Conservation (phyloP, 2,113 vertebrate genomes). For the Pluvianellus socialis region DNA sequence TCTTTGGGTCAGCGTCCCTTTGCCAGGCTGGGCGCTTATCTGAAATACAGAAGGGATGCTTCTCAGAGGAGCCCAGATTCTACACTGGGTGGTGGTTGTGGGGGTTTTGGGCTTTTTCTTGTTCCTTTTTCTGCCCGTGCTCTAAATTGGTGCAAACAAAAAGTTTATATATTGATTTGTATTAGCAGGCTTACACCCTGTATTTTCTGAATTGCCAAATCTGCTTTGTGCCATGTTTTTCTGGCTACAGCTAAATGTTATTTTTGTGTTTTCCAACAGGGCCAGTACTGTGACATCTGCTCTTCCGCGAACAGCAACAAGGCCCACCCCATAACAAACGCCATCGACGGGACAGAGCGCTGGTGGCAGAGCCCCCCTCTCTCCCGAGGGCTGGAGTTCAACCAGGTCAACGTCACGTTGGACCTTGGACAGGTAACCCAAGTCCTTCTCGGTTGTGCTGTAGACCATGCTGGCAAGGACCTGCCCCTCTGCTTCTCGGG, state of each 20-base stretch:
- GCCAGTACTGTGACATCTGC: slow-evolving; percentile 97
- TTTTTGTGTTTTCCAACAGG: slow-evolving; percentile 70
- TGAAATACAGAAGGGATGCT: not conserved
- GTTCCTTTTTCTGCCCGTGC: accelerated
- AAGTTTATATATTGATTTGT: not conserved
- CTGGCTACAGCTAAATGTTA: not conserved
- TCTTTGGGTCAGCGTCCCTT: not conserved
- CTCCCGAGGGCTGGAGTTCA: slow-evolving; percentile 90
- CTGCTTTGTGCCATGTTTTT: not conserved
- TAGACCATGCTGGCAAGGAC: accelerated
- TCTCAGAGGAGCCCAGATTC: not conserved
- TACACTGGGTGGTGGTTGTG: not conserved
- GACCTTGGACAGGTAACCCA: slow-evolving; percentile 92
- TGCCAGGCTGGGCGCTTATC: accelerated
- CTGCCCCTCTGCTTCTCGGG: not conserved
- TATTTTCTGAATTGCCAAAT: not conserved
- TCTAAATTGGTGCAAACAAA: not conserved
- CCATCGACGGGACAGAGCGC: slow-evolving; percentile 94
- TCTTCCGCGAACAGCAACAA: slow-evolving; percentile 82
- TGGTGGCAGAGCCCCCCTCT: slow-evolving; percentile 99
- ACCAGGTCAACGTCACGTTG: slow-evolving; percentile 94
- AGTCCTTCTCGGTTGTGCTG: not conserved
- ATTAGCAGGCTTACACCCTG: no score
- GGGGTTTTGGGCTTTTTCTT: not conserved
- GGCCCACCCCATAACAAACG: slow-evolving; percentile 91